Conservation (phyloP, 2,113 vertebrate genomes). For the Isurus oxyrinchus region DNA sequence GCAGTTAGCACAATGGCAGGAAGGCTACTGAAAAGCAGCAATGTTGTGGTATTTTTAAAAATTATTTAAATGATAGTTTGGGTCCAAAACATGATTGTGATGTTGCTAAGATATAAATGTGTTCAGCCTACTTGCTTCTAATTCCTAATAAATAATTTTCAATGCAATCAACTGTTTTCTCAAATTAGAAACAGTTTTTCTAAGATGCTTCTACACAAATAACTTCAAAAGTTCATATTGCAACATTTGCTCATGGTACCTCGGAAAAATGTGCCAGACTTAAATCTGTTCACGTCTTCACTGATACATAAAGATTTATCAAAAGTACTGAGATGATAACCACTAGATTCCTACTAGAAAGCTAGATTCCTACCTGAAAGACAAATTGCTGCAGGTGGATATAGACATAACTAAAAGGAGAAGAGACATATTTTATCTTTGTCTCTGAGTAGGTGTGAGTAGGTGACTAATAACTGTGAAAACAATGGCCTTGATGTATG, state of each 20-base stretch:
- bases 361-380: background rate
- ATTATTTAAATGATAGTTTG: no score
- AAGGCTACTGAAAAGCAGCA: no score
- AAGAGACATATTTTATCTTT: background rate
- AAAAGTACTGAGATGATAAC: background rate
- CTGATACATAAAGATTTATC: background rate
- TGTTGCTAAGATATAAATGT: no score
- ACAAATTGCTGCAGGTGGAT: background rate
- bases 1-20: background rate
- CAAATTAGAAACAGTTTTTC: background rate
- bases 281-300: background rate
- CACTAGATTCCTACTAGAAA: background rate
- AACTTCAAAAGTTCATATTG: background rate
- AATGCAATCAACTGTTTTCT: background rate
- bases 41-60: no score
- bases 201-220: background rate
- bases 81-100: no score
- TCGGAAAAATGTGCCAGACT: background rate
- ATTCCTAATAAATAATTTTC: slow-evolving; percentile 9
- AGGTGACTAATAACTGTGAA: background rate
- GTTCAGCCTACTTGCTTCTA: background rate
- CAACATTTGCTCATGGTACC: background rate
- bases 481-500: background rate
- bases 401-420: background rate
- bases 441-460: background rate